Base-by-base conservation (phyloP, 92 coral and sea anemone species). In the Zoanthus sansibaricus region DNA sequence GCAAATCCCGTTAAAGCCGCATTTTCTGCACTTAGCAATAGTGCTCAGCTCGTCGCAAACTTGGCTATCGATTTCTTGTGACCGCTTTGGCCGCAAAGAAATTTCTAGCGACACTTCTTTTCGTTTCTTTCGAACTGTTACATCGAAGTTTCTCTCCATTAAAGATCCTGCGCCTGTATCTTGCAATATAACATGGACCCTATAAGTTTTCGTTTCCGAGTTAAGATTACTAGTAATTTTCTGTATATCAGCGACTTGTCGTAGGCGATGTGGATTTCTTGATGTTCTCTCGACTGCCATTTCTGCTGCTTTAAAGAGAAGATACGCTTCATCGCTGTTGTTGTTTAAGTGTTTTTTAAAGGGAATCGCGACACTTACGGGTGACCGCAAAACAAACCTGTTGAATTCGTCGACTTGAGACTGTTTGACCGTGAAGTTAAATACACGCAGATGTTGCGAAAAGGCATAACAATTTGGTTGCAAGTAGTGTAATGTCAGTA, bases 241-340 rank as follows among this genome's bases (percentile, higher is more conserved):
- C 33, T 45, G 56, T 16, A 80, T 42, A 46, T 47, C 47, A 31
- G 66, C 61, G 58, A 94, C 71, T 20, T 82, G 75, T 64, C 96
- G 91, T 15, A 94, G 90, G 78, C 88, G 87, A 86, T 56, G 75
- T 6, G 93, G 77, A 61, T 85, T 83, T 31, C 74, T 32, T 5
- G 55, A 52, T 1, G 42, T 86, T 31, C 78, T 68, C 18, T 86
- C 82, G 9, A 77, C 96, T 55, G 96, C 93, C 77, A 93, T 59
- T 70, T 94, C 96, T 18, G 98, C 98, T 21, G 98, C 96, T 74
- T 93, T 91, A 32, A 89, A 92, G 71, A 91, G 86, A 54, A 87
- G 67, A 66, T 76, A 91, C 67, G 94, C 82, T n/a, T 58, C 76
- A 12, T 66, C 59, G 1, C 44, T 30, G 75, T 49, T 80, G 59